Evolutionary conservation across 2,888 invertebrate genomes (phyloP).

Genomic region (Limulus polyphemus): DNA sequence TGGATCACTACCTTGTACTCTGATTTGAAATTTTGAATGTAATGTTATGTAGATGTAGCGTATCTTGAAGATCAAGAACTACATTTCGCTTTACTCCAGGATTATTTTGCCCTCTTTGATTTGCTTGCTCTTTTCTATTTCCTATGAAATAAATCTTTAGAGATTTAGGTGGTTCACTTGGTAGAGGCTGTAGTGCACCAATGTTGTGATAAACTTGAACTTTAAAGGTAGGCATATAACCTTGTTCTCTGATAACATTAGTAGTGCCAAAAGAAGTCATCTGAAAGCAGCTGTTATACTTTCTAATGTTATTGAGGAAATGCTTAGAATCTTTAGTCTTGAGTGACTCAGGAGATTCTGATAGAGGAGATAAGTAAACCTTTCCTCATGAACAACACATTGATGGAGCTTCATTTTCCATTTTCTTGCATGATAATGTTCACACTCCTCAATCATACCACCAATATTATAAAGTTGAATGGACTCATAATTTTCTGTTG

Average conservation of each 20-base stretch:
- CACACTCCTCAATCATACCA: too few relatives aligned
- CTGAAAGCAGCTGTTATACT: constrained; percentile 8
- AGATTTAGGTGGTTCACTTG: constrained; percentile 5
- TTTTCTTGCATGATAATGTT: too few relatives aligned
- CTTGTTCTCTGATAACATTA: background rate
- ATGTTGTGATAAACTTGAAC: constrained; percentile 8
- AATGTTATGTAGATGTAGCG: too few relatives aligned
- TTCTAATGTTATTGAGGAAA: background rate
- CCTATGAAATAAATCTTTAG: constrained; percentile 30
- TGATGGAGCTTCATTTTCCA: too few relatives aligned
- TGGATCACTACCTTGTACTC: too few relatives aligned
- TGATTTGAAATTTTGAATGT: too few relatives aligned
- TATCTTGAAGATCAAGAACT: constrained; percentile 19
- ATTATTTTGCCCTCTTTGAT: constrained; percentile 27
- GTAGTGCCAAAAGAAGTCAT: constrained; percentile 10
- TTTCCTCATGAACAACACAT: too few relatives aligned
- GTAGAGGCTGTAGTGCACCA: constrained; percentile 1
- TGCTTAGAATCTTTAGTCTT: background rate
- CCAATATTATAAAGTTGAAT: too few relatives aligned
- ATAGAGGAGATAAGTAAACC: too few relatives aligned
- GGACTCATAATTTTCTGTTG: too few relatives aligned
- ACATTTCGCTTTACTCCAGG: constrained; percentile 27
- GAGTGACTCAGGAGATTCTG: too few relatives aligned
- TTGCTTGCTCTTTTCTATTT: constrained; percentile 26
- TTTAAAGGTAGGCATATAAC: constrained; percentile 6